Base-by-base conservation (phyloP, 2,113 vertebrate genomes). In the Menidia beryllina region DNA sequence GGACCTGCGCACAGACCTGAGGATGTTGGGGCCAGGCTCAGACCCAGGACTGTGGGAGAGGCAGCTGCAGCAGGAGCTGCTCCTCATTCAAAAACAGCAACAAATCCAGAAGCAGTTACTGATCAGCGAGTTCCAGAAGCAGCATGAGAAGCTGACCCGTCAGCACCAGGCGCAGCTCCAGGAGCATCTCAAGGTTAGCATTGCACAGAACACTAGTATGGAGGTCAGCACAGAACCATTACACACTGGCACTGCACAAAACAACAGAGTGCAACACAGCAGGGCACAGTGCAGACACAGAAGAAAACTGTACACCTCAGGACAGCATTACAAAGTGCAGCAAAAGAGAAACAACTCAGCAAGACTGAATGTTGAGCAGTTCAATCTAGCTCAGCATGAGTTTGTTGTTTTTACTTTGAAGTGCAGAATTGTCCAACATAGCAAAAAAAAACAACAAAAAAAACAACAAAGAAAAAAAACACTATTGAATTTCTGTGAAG, bases 121-220 rank as follows among this genome's bases (percentile, higher is more conserved):
- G 61, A 98, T 99, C 67, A 97, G 94, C 13, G 97, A 99, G 89
- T 99, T 99, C 91, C 97, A 98, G 92, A 99, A 99, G 81, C 97
- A 99, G 91, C 98, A 99, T 15, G 97, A 99, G 89, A 98, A 97
- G 89, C 77, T 99, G 92, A 97, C 95, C 23, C 94, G 97, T 55
- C 97, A 99, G 91, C 98, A 99, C 82, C 96, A 98, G 88, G 98
- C 96, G 66, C 98, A 99, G 88, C 96, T 99, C 71, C 96, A 98
- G 91, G 97, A 99, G 80, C 97, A 99, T 87, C 95, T 99, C 89
- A 99, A 98, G 97, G 98, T 99, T 83, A 84, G 77, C 20, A 34
- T 19, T 12, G 64, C 55, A 36, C 45, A 4, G 43, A 59, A 53
- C 54, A 69, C 49, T 66, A 53, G 57, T 21, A 53, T 15, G n/a